phyloP scores from a whole-genome alignment of 2,797 vertebrate species.

The Ctenopoma multispine region DNA sequence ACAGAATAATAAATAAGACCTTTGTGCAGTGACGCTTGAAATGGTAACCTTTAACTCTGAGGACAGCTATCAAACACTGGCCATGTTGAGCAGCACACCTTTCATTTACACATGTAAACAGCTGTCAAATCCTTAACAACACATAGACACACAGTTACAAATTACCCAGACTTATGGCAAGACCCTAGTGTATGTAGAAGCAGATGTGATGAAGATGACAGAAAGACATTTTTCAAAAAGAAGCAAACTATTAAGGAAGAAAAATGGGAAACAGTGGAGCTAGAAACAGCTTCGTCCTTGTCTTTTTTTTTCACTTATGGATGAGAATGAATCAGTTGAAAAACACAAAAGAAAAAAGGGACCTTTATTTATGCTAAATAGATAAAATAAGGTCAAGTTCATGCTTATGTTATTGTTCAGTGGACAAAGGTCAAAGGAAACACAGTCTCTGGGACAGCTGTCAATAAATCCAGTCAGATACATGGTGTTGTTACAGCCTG shows the following conservation, averaged over 20 bases:
- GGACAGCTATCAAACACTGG: constrained; percentile 67
- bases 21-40: constrained; percentile 77
- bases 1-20: constrained; percentile 74
- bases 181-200: constrained; percentile 33
- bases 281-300: constrained; percentile 31
- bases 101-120: constrained; percentile 79
- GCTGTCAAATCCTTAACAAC: constrained; percentile 74
- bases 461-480: constrained; percentile 64
- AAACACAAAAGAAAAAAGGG: constrained; percentile 8
- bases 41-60: constrained; percentile 80
- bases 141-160: constrained; percentile 47
- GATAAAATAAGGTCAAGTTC: constrained; percentile 37
- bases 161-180: constrained; percentile 55
- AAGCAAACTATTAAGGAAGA: constrained; percentile 20
- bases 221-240: constrained; percentile 12
- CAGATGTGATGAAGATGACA: constrained; percentile 44
- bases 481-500: constrained; percentile 79
- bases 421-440: constrained; percentile 42
- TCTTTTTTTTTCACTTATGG: too few species aligned
- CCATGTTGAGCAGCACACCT: constrained; percentile 63
- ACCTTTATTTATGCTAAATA: constrained; percentile 21
- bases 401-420: constrained; percentile 36
- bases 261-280: not conserved
- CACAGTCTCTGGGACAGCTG: constrained; percentile 36
- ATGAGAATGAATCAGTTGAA: constrained; percentile 21